Percentiles rank a stretch among this genome's conserved stretches.
phyloP scores from a whole-genome alignment of 2,113 vertebrate species.

The Tyto alba region DNA sequence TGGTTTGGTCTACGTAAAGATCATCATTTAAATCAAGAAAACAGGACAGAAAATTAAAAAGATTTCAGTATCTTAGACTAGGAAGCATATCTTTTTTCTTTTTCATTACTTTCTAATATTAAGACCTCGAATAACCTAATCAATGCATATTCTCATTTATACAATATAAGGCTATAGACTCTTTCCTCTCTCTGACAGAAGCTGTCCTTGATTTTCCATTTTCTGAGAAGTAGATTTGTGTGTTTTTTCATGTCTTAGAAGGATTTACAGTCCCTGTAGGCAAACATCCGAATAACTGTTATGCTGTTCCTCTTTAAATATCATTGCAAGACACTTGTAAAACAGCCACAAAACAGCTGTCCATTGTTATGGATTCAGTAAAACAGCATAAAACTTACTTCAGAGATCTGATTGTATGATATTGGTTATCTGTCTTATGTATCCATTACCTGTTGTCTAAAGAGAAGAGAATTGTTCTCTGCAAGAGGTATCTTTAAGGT shows the following conservation, averaged over 20 bases:
- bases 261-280: background rate
- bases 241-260: background rate
- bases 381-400: background rate
- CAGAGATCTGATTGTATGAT: background rate
- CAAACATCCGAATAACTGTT: background rate
- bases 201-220: background rate
- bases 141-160: background rate
- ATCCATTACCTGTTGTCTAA: background rate
- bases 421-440: background rate
- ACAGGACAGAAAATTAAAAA: background rate
- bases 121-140: background rate
- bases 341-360: background rate
- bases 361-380: background rate
- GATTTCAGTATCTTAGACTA: background rate
- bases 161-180: background rate
- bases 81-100: background rate
- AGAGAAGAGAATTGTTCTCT: background rate
- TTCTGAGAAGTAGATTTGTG: background rate
- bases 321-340: background rate
- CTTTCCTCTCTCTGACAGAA: background rate
- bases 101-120: background rate
- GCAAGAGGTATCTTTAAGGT: background rate
- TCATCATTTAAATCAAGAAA: background rate
- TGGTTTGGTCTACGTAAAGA: background rate
- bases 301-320: background rate